phyloP scores from a whole-genome alignment of 2,797 vertebrate species.

The Brachyalestes nurse region DNA sequence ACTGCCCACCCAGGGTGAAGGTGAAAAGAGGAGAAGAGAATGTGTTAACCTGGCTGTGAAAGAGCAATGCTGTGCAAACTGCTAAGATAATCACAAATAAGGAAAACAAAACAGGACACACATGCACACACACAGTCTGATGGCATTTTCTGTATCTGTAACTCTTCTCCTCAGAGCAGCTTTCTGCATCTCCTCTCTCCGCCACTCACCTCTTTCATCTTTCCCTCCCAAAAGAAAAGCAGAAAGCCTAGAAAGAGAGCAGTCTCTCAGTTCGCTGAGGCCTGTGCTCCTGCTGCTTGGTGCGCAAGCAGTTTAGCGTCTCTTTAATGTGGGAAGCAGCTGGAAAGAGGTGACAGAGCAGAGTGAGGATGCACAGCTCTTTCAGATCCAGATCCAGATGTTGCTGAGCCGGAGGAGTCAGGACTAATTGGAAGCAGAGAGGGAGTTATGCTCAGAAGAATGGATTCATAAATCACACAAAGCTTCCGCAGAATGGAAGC shows the following conservation, averaged over 20 bases:
- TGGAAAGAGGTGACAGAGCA: constrained; percentile 43
- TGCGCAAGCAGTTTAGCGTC: constrained; percentile 9
- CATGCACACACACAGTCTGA: not conserved
- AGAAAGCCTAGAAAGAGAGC: constrained; percentile 28
- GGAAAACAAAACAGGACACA: not conserved
- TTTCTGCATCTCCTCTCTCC: not conserved
- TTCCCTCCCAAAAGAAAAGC: constrained; percentile 4
- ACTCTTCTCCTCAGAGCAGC: not conserved
- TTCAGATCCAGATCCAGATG: constrained; percentile 45
- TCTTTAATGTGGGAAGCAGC: constrained; percentile 28
- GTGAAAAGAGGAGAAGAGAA: not conserved
- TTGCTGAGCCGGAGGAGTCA: not conserved
- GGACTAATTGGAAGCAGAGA: constrained; percentile 39
- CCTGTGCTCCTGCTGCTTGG: constrained; percentile 20
- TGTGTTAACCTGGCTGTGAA: not conserved
- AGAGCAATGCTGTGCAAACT: not conserved
- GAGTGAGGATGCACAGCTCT: constrained; percentile 25
- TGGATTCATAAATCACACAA: constrained; percentile 25
- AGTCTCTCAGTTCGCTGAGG: not conserved
- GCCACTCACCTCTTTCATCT: constrained; percentile 8
- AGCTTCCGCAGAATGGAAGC: constrained; percentile 9
- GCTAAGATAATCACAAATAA: not conserved
- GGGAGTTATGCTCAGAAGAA: not conserved
- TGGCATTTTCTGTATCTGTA: not conserved
- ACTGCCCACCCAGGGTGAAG: not conserved